phyloP scores from a whole-genome alignment of 2,888 invertebrate species.

The Thereva unica region DNA sequence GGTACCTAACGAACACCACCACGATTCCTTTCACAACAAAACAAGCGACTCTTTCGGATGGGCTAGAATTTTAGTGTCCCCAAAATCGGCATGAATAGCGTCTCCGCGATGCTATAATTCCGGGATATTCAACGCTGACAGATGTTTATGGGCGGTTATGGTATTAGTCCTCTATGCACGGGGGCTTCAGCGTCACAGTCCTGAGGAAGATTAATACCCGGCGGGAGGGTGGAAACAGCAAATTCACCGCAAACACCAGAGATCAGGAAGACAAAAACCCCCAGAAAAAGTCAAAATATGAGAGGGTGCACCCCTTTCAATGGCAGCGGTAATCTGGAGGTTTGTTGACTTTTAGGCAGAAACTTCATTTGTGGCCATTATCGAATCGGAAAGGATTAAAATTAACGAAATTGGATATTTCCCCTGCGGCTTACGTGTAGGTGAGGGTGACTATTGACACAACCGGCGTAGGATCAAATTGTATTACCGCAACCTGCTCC shows the following conservation, averaged over 20 bases:
- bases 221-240: constrained; percentile 9
- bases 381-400: constrained; percentile 58
- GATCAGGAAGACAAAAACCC: constrained; percentile 30
- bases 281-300: constrained; percentile 35
- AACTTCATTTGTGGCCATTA: constrained; percentile 49
- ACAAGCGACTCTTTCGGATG: too few relatives aligned
- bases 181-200: constrained; percentile 25
- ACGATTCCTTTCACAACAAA: too few relatives aligned
- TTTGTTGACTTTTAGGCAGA: constrained; percentile 46
- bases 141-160: constrained; percentile 40
- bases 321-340: constrained; percentile 44
- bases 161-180: constrained; percentile 33
- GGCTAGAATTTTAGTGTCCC: too few relatives aligned
- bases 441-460: constrained; percentile 12
- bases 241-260: constrained; percentile 27
- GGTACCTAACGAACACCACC: too few relatives aligned
- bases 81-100: too few relatives aligned
- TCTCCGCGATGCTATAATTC: constrained; percentile 11
- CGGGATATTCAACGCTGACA: constrained; percentile 29
- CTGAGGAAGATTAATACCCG: constrained; percentile 29
- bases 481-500: constrained; percentile 21
- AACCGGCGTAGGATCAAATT: constrained; percentile 22
- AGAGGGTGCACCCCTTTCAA: constrained; percentile 36
- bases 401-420: constrained; percentile 54
- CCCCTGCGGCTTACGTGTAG: constrained; percentile 36